Conservation (phyloP, 2,888 invertebrate genomes). For the Empis livida region DNA sequence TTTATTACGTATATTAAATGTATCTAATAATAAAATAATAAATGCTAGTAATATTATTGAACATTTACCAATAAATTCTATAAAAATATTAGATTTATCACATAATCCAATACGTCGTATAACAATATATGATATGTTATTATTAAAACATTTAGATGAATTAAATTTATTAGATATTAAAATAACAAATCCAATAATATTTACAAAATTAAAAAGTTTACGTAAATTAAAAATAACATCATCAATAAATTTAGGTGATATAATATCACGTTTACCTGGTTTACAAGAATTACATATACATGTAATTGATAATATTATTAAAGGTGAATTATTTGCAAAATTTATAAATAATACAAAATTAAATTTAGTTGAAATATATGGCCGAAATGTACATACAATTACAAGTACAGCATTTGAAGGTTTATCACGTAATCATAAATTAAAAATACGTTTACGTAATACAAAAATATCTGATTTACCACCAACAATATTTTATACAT, state of each 20-base stretch:
- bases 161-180: slow-evolving; percentile 59
- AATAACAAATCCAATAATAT: slow-evolving; percentile 60
- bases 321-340: slow-evolving; percentile 51
- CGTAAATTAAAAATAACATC: slow-evolving; percentile 63
- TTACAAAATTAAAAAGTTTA: slow-evolving; percentile 57
- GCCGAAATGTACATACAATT: slow-evolving; percentile 56
- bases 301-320: slow-evolving; percentile 58
- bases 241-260: slow-evolving; percentile 56
- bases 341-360: slow-evolving; percentile 68
- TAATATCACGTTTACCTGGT: slow-evolving; percentile 58
- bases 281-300: slow-evolving; percentile 63
- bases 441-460: slow-evolving; percentile 61
- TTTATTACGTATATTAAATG: slow-evolving; percentile 56
- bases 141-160: slow-evolving; percentile 54
- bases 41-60: slow-evolving; percentile 64
- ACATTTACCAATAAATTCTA: slow-evolving; percentile 48
- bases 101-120: slow-evolving; percentile 70
- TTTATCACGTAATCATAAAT: slow-evolving; percentile 59
- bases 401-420: slow-evolving; percentile 66
- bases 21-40: slow-evolving; percentile 63
- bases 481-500: slow-evolving; percentile 60
- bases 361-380: slow-evolving; percentile 67
- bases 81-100: slow-evolving; percentile 67
- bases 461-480: slow-evolving; percentile 71
- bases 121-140: slow-evolving; percentile 40